Conservation (phyloP, 2,888 invertebrate genomes). For the Geotrupes spiniger region DNA sequence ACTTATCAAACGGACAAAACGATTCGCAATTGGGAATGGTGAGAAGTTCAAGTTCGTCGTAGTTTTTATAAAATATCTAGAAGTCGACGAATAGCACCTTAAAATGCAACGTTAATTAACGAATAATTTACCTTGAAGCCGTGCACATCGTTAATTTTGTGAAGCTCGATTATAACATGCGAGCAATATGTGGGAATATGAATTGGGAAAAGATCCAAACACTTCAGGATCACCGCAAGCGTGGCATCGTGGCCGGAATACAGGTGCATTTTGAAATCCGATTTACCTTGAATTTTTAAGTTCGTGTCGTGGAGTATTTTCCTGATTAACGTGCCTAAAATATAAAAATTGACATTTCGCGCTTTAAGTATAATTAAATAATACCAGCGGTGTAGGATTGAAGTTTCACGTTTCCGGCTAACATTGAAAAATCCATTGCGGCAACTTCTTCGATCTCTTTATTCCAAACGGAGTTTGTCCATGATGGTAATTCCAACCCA, state of each 20-base stretch:
- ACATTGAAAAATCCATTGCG: constrained; percentile 65
- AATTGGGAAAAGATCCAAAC: constrained; percentile 63
- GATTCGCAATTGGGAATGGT: not conserved
- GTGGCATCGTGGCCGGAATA: constrained; percentile 84
- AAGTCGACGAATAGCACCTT: no score
- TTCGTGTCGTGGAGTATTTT: constrained; percentile 64
- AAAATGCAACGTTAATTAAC: no score
- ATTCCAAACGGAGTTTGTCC: constrained; percentile 70
- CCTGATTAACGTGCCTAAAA: constrained; percentile 8
- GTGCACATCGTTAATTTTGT: constrained; percentile 8
- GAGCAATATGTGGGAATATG: constrained; percentile 8
- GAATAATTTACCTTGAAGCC: constrained; percentile 13
- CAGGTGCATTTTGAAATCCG: constrained; percentile 57
- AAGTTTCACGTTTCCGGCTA: constrained; percentile 68
- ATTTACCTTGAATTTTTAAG: constrained; percentile 58
- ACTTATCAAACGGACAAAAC: not conserved
- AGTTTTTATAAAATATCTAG: no score
- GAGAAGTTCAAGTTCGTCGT: not conserved
- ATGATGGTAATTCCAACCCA: constrained; percentile 66
- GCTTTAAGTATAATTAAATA: no score
- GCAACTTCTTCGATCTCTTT: constrained; percentile 64
- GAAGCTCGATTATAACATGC: constrained; percentile 7
- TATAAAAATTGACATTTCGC: no score
- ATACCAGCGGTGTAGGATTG: constrained; percentile 40
- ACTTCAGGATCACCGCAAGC: constrained; percentile 70